Evolutionary conservation across 2,888 invertebrate species (phyloP), one percentile per base, ranked within the genome.

Genomic region (Harmothoe impar): DNA sequence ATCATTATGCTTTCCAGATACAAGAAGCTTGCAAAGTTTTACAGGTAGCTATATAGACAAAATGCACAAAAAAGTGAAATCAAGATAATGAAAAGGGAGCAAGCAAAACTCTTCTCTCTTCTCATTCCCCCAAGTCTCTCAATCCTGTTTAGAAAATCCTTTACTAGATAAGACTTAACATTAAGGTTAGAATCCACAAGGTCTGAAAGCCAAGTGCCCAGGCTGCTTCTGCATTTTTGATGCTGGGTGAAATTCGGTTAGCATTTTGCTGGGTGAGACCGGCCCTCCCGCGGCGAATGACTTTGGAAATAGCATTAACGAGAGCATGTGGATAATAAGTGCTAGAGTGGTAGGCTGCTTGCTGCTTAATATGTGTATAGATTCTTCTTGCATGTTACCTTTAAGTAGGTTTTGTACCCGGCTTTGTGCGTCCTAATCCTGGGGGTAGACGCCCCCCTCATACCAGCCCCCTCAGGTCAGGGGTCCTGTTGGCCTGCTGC

Each of bases 21-120:
- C 84, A 84, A 84, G 84, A 84, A 43, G 20, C 72, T 72, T 43
- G 33, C 84, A 84, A 84, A 84, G 84, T 84, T 84, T 35, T 84
- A 84, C 84, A 84, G 84, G 84, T 84, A 84, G 84, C 84, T 84
- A 84, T 84, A 72, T 72, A 72, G 29, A 72, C 31, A 12, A 15
- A n/a, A n/a, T 29, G 31, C 72, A 72, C 31, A 29, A 72, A 29
- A 72, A 72, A 72, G 72, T 72, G 72, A 72, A 72, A 25, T 72
- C 29, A 25, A 72, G 25, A 72, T 29, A 25, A 72, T 72, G 72
- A 72, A 25, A 72, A 72, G 72, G 31, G 72, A 72, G 62, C 23
- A 72, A 29, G 12, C 72, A 15, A n/a, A 72, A 72, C 25, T n/a
- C 62, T 29, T 62, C 62, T 72, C 72, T 72, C 72, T 72, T 72